Evolutionary conservation across 2,113 vertebrate species (phyloP).

Genomic region (Oryzias woworae): DNA sequence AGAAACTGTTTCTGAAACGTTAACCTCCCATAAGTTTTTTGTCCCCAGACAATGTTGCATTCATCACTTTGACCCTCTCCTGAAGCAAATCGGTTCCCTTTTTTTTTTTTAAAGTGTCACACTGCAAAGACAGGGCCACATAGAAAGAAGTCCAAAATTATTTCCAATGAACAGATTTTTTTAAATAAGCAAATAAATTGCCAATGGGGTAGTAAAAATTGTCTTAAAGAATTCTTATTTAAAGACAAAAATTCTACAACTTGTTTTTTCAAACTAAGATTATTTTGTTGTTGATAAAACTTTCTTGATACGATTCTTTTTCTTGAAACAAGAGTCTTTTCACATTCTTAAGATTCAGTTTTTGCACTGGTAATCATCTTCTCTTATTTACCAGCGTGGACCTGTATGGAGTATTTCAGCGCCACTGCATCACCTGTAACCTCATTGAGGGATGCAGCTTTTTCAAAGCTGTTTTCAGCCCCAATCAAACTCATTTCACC

Average conservation of each 20-base stretch:
- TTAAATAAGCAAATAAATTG: no score
- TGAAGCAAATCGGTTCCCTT: constrained; percentile 7
- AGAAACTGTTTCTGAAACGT: constrained; percentile 36
- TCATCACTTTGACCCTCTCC: constrained; percentile 8
- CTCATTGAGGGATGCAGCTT: constrained; percentile 78
- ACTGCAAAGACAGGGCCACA: no score
- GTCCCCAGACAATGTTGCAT: constrained; percentile 9
- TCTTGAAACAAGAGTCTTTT: no score
- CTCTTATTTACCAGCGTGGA: constrained; percentile 68
- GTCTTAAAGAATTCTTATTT: no score
- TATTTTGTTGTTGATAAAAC: no score
- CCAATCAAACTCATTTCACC: constrained; percentile 74
- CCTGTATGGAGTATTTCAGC: constrained; percentile 75
- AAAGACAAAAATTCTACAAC: no score
- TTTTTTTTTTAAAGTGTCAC: not conserved
- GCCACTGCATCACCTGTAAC: constrained; percentile 80
- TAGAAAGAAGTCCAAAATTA: no score
- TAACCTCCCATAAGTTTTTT: constrained; percentile 17
- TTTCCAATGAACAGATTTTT: no score
- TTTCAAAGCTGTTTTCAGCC: constrained; percentile 78
- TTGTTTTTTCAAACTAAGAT: no score
- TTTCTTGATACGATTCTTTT: no score
- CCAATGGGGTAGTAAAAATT: no score
- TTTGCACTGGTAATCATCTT: constrained; percentile 16
- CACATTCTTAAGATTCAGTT: no score